phyloP scores from a whole-genome alignment of 2,888 invertebrate species.

The Zhuqinia jingwanae region DNA sequence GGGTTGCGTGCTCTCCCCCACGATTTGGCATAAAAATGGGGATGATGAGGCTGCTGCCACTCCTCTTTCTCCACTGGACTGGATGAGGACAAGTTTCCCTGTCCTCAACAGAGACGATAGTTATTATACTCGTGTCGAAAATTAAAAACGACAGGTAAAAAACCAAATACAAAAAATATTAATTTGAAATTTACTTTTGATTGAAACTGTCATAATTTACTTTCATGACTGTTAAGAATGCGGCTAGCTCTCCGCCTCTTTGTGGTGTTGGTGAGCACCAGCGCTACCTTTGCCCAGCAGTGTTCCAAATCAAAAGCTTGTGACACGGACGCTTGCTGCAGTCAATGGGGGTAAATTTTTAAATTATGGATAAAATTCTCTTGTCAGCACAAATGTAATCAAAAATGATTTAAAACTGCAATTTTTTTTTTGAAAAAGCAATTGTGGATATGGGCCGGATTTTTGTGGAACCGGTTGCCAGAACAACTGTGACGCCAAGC shows the following conservation, averaged over 20 bases:
- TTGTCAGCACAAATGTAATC: too few species aligned
- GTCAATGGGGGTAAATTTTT: conserved; percentile 68
- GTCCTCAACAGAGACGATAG: background rate
- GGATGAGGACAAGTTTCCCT: background rate
- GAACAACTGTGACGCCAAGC: conserved; percentile 62
- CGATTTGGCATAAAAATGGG: conserved; percentile 17
- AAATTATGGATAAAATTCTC: too few species aligned
- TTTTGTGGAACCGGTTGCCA: conserved; percentile 65
- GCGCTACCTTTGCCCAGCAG: conserved; percentile 11
- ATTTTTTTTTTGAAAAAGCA: too few species aligned
- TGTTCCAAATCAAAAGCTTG: conserved; percentile 60
- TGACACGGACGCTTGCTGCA: conserved; percentile 59
- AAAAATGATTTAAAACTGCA: too few species aligned
- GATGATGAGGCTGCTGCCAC: background rate
- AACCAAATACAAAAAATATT: background rate
- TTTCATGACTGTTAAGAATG: too few species aligned
- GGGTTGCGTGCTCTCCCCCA: background rate
- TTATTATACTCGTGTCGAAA: background rate
- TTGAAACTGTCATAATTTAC: background rate
- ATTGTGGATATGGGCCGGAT: conserved; percentile 68
- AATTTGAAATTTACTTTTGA: background rate
- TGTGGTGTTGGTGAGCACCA: background rate
- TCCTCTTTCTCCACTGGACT: background rate
- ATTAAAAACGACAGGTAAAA: background rate
- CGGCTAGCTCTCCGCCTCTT: too few species aligned